phyloP scores from a whole-genome alignment of 1,140 invertebrate species.

The Penaeus vannamei region DNA sequence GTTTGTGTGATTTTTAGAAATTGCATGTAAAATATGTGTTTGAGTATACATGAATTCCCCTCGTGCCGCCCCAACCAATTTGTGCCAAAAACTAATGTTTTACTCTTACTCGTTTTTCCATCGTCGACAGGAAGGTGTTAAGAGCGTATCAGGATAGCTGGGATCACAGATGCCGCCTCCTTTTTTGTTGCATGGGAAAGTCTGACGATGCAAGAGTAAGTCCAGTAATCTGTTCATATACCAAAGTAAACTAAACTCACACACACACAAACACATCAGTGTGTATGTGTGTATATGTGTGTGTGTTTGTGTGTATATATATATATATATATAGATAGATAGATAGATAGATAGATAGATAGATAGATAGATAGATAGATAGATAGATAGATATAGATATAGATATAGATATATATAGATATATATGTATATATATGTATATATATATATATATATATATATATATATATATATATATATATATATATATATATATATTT shows the following conservation, averaged over 20 bases:
- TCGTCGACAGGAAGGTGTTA: constrained; percentile 83
- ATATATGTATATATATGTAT: no score
- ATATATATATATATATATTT: no score
- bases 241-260: not conserved
- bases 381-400: no score
- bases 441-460: no score
- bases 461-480: no score
- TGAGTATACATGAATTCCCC: not conserved
- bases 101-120: not conserved
- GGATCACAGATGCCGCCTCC: constrained; percentile 86
- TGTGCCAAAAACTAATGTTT: no score
- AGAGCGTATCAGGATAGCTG: constrained; percentile 92
- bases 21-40: not conserved
- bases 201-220: constrained; percentile 77
- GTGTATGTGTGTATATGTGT: not conserved
- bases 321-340: constrained; percentile 16
- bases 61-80: no score
- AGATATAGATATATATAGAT: no score
- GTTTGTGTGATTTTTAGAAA: constrained; percentile 7
- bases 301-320: not conserved
- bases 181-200: constrained; percentile 90
- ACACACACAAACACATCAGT: constrained; percentile 1
- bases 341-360: no score
- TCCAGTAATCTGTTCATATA: constrained; percentile 68
- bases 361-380: no score